These are phyloP conservation scores for Melanotaenia nigrans DNA, from an alignment of 2,797 vertebrate genomes.

Conservation along the genomic window DNA sequence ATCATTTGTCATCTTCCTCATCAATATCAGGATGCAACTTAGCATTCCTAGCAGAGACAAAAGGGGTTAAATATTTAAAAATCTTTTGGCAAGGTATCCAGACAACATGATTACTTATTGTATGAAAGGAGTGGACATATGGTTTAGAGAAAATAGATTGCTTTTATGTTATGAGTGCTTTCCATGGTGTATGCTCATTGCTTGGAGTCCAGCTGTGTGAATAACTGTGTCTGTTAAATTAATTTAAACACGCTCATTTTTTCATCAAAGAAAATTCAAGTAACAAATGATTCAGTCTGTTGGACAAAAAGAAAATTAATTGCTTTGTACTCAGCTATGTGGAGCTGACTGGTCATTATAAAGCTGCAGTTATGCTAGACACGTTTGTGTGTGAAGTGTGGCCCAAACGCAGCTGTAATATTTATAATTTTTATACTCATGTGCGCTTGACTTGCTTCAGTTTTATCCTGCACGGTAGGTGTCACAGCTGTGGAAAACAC, in stretches of 20 bases:
- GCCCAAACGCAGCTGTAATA: not conserved
- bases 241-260: not conserved
- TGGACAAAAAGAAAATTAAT: slow-evolving; percentile 7
- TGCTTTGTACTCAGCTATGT: not conserved
- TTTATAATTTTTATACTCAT: not conserved
- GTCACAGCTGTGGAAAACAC: not conserved
- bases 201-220: slow-evolving; percentile 10
- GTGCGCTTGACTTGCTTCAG: not conserved
- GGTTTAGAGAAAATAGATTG: not conserved
- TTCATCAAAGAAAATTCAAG: slow-evolving; percentile 2
- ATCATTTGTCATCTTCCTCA: not conserved
- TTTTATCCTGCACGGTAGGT: not conserved
- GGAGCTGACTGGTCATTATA: not conserved
- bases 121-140: not conserved
- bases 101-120: not conserved
- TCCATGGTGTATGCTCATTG: not conserved
- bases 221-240: not conserved
- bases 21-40: not conserved
- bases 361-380: not conserved
- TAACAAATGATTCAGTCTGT: not conserved
- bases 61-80: not conserved
- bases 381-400: not conserved
- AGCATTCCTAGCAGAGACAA: not conserved
- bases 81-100: not conserved
- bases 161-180: slow-evolving; percentile 7